Evolutionary conservation across 1,140 invertebrate genomes (phyloP).

Genomic region (Lineus longissimus): DNA sequence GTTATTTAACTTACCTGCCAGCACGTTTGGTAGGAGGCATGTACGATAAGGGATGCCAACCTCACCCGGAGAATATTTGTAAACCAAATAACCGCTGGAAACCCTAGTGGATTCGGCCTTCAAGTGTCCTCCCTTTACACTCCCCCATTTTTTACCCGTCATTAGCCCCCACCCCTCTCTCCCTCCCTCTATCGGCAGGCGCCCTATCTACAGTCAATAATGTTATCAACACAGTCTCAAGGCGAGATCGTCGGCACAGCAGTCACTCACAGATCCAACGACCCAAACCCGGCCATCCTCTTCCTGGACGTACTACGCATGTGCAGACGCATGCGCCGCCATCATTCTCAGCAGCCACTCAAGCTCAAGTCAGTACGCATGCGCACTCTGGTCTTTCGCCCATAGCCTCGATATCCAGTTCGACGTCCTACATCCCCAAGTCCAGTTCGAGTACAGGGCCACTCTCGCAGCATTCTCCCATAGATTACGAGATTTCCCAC

Average conservation of each 20-base stretch:
- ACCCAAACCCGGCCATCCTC: background rate
- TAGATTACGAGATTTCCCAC: constrained; percentile 33
- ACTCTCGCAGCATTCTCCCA: constrained; percentile 28
- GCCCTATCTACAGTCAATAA: background rate
- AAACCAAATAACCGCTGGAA: too few species aligned
- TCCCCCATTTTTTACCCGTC: background rate
- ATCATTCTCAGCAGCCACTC: constrained; percentile 10
- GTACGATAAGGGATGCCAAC: too few species aligned
- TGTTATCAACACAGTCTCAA: background rate
- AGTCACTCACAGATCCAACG: background rate
- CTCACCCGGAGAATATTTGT: too few species aligned
- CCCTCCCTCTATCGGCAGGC: background rate
- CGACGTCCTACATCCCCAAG: constrained; percentile 40
- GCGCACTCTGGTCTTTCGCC: constrained; percentile 27
- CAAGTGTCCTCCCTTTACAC: constrained; percentile 1
- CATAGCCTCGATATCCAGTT: constrained; percentile 32
- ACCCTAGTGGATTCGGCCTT: too few species aligned
- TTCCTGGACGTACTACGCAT: background rate
- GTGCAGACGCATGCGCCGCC: background rate
- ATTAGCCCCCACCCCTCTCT: background rate
- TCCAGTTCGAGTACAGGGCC: constrained; percentile 41
- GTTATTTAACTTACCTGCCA: too few species aligned
- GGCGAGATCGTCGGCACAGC: too few species aligned
- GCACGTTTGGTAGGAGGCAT: too few species aligned
- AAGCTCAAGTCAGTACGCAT: constrained; percentile 14